Base-by-base conservation (phyloP, 2,888 invertebrate species). In the Cynaeus angustus region DNA sequence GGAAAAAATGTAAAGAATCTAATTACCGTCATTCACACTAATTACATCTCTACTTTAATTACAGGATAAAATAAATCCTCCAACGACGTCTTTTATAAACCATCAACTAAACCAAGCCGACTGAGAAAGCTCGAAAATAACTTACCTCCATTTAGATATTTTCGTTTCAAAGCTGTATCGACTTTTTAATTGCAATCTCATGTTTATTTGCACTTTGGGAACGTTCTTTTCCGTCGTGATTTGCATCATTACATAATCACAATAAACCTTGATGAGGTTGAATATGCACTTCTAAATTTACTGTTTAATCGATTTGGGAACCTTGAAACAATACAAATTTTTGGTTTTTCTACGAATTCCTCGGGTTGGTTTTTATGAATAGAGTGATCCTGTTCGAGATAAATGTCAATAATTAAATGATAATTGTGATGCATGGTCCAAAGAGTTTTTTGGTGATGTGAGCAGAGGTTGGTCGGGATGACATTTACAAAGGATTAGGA, bases 301-400 rank as follows among this genome's bases (percentile, higher is more conserved):
- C 28, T 4, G 43, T 46, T n/a, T 59, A 59, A 59, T 59, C 46
- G 45, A 46, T 46, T 59, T 59, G 59, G 30, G n/a, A 59, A 46
- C 45, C 59, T 46, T 46, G 46, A 21, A 21, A 21, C 21, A 21
- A 21, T 3, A 21, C 26, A 13, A 21, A 14, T 30, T 12, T 38
- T 55, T 21, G 21, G 21, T 21, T 41, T 41, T 38, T 41, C 16
- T 4, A 33, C 43, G 16, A 55, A 55, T 55, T 55, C 53, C 16
- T 38, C 13, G 7, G 7, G 2, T 21, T 1, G 4, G 21, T 21
- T 21, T 21, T 21, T 21, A 21, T 21, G 21, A 21, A 21, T 21
- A 4, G 21, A 21, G 21, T 21, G 2, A 21, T n/a, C n/a, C n/a
- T n/a, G n/a, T 48, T 48, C 10, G 3, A 26, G 6, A 26, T 28